phyloP scores from a whole-genome alignment of 2,797 vertebrate genomes.

The Benthosema pterotum region DNA sequence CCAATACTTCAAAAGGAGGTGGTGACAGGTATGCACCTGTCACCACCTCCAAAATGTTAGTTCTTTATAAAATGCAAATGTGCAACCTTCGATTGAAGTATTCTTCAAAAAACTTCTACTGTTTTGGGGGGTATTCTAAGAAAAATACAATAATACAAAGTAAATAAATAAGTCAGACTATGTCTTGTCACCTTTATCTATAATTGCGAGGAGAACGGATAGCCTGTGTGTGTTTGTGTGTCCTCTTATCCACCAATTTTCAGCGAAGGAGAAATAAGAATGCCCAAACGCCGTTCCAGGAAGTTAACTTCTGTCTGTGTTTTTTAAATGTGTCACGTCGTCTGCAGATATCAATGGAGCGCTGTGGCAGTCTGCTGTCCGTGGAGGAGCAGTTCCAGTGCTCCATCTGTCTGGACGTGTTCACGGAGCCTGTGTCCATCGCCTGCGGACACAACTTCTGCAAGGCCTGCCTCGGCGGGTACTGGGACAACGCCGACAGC shows the following conservation, averaged over 20 bases:
- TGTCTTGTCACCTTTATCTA: no score
- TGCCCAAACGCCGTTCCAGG: constrained; percentile 32
- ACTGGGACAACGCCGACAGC: constrained; percentile 4
- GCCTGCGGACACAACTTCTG: constrained; percentile 15
- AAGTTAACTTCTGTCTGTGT: no score
- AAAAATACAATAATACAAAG: no score
- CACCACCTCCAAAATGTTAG: no score
- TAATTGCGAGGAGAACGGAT: no score
- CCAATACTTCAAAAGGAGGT: no score
- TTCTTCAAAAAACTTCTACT: no score
- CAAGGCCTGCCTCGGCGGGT: constrained; percentile 3
- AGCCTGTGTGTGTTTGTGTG: no score
- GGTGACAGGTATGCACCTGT: not conserved
- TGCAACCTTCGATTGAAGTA: no score
- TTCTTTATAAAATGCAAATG: no score
- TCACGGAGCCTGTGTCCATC: not conserved
- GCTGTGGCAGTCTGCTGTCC: constrained; percentile 22
- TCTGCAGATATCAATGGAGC: constrained; percentile 19
- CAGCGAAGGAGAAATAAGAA: constrained; percentile 28
- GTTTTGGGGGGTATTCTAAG: no score
- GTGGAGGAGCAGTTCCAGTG: constrained; percentile 31
- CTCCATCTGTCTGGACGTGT: constrained; percentile 9
- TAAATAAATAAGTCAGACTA: no score
- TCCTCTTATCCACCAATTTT: not conserved
- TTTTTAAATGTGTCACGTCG: constrained; percentile 27